Evolutionary conservation across 2,797 vertebrate genomes (phyloP).

Genomic region (Tangara arthus): DNA sequence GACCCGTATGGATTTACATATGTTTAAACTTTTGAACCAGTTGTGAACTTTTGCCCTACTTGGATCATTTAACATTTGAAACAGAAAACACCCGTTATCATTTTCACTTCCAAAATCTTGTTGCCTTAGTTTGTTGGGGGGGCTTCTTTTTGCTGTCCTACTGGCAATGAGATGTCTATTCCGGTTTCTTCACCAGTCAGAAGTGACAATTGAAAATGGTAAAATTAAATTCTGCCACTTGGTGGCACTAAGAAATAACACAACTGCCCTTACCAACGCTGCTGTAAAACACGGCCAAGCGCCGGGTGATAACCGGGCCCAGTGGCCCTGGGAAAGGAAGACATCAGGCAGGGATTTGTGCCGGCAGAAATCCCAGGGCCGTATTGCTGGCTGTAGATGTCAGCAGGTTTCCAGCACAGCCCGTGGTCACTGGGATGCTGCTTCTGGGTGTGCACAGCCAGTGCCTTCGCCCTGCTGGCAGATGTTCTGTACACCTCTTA

Average conservation of each 20-base stretch:
- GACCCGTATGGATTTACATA: fast-evolving
- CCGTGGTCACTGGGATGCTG: neutral
- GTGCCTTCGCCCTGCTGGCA: neutral
- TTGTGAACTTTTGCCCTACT: neutral
- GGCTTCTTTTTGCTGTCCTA: neutral
- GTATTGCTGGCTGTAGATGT: neutral
- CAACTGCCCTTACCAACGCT: neutral
- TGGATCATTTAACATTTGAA: neutral
- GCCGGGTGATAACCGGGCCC: neutral
- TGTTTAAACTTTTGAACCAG: neutral
- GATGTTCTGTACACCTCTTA: neutral
- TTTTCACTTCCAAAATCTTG: neutral
- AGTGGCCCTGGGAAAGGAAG: neutral
- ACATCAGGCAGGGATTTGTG: neutral
- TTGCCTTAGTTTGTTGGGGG: neutral
- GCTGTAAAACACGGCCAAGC: neutral
- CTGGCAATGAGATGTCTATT: fast-evolving
- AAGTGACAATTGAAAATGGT: fast-evolving
- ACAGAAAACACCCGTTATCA: neutral
- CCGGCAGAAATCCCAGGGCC: neutral
- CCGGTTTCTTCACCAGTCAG: fast-evolving
- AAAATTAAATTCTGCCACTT: conserved; percentile 39
- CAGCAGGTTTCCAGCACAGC: neutral
- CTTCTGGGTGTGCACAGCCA: fast-evolving
- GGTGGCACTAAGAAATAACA: conserved; percentile 72